phyloP scores from a whole-genome alignment of 2,888 invertebrate species.

The Morpho deidamia region DNA sequence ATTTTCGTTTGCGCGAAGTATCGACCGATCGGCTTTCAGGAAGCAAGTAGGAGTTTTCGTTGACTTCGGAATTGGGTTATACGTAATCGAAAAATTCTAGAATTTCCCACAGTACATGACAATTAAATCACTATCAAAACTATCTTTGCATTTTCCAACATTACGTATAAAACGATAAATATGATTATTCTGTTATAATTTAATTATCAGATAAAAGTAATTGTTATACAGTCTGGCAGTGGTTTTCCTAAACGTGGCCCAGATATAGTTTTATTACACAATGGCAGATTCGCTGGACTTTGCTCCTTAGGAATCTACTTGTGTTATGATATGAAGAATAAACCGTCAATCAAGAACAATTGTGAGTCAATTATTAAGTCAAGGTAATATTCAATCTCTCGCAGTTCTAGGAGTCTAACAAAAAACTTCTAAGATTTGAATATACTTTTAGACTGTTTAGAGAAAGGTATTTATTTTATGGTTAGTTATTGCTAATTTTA shows the following conservation, averaged over 20 bases:
- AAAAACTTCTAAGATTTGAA: no score
- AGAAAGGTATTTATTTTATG: no score
- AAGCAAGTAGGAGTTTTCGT: slow-evolving; percentile 4
- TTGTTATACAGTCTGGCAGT: background rate
- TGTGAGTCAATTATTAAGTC: background rate
- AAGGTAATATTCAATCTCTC: background rate
- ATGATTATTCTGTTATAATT: background rate
- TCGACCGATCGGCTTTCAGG: slow-evolving; percentile 18
- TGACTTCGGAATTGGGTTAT: background rate
- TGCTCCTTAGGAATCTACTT: background rate
- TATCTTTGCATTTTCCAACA: background rate
- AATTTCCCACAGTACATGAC: background rate
- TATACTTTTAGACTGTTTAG: no score
- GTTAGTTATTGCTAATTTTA: no score
- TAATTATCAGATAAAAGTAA: background rate
- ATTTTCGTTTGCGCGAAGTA: slow-evolving; percentile 12
- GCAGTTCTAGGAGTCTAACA: no score
- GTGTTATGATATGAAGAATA: background rate
- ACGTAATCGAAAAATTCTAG: background rate
- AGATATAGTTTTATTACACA: background rate
- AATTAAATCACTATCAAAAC: no score
- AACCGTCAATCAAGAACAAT: slow-evolving; percentile 1
- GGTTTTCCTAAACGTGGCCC: slow-evolving; percentile 1
- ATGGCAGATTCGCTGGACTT: background rate
- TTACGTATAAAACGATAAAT: no score